Evolutionary conservation across 2,888 invertebrate genomes (phyloP), one percentile per base, ranked within the genome.

Genomic region (Dicranocentrus wangi): DNA sequence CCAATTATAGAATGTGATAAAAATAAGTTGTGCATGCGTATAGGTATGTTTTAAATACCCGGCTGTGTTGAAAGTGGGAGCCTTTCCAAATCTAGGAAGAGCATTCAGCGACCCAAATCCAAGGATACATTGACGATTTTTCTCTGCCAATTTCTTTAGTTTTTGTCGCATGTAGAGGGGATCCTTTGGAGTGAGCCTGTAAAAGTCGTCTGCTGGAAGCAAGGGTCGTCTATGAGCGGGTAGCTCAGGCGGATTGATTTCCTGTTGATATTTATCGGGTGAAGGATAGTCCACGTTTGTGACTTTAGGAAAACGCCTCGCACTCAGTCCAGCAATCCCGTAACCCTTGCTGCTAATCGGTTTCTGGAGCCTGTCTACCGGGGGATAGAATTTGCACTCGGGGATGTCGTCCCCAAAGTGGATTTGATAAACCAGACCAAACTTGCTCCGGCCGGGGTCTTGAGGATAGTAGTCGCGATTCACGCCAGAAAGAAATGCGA

Each of bases 31-130:
- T n/a, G n/a, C n/a, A n/a, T n/a, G n/a, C n/a, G n/a, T n/a, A n/a
- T n/a, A n/a, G n/a, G n/a, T n/a, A n/a, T n/a, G n/a, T n/a, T n/a
- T 47, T 17, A 58, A 25, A 28, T 77, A 77, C 76, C 76, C 76
- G 1, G 76, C 51, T 19, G 76, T 39, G n/a, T 69, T 68, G 39
- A 69, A 77, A 5, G 17, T 27, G 13, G 76, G 69, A 5, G 39
- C 23, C 0, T 51, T 60, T 7, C 68, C 76, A 51, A 78, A 70
- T 28, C 70, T 51, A 5, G 70, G 28, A 15, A 28, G 23, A 1
- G 53, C 8, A 21, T 28, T 55, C 2, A 55, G 13, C 7, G 69
- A 23, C 2, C 69, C 69, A 39, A 69, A 69, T 1, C 69, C 55
- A 32, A 69, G 42, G 15, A 3, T 21, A 39, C 69, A 77, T 51